These are phyloP conservation scores for Drosophila falleni DNA, from an alignment of 2,888 invertebrate species.

Conservation along the genomic window DNA sequence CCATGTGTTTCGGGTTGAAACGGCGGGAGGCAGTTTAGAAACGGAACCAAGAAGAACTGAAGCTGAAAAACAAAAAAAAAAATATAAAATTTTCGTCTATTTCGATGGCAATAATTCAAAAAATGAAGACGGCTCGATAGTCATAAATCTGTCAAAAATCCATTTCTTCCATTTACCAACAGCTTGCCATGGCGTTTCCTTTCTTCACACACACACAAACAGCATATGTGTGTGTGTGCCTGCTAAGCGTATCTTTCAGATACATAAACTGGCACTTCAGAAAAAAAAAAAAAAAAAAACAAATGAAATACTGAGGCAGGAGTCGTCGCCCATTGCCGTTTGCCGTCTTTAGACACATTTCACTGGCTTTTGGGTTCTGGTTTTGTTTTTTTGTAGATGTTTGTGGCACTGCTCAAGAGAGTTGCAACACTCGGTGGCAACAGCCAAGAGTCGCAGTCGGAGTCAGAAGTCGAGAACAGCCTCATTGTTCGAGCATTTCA, in stretches of 20 bases:
- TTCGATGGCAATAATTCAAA: constrained; percentile 86
- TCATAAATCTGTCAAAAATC: constrained; percentile 86
- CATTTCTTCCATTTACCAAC: constrained; percentile 85
- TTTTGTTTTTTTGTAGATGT: constrained; percentile 25
- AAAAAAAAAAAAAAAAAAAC: constrained; percentile 52
- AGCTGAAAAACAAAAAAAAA: constrained; percentile 39
- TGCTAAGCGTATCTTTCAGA: constrained; percentile 82
- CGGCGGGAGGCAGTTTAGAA: constrained; percentile 52
- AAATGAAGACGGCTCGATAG: constrained; percentile 85
- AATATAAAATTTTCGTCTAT: constrained; percentile 82
- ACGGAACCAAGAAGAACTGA: constrained; percentile 35
- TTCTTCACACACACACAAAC: constrained; percentile 41
- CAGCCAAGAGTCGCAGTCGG: constrained; percentile 12
- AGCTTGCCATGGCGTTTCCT: constrained; percentile 77
- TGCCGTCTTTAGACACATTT: constrained; percentile 71
- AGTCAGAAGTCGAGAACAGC: constrained; percentile 37
- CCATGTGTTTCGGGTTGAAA: constrained; percentile 49
- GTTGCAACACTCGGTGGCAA: constrained; percentile 20
- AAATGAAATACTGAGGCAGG: constrained; percentile 69
- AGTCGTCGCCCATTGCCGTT: constrained; percentile 60
- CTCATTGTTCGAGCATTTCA: constrained; percentile 48
- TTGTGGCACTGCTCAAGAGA: constrained; percentile 53
- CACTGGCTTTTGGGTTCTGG: constrained; percentile 70
- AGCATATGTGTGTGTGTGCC: constrained; percentile 45
- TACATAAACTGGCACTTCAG: constrained; percentile 81